Conservation (phyloP, 2,888 invertebrate genomes). For the Himalopsyche tibetana region DNA sequence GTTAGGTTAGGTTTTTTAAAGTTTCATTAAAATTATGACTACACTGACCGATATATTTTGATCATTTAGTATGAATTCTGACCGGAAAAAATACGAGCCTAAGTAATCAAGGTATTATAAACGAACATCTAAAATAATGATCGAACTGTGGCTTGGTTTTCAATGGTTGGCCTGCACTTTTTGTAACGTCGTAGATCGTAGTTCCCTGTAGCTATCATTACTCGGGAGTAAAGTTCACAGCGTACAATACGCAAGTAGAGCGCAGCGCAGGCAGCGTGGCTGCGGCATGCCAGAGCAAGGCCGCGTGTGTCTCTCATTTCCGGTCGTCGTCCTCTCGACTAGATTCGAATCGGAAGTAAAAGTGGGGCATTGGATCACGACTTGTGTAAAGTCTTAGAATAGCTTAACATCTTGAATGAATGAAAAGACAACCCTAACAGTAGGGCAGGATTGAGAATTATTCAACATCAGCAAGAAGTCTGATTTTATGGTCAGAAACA, state of each 20-base stretch:
- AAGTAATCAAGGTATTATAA: no score
- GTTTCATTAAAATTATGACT: no score
- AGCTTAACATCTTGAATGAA: not conserved
- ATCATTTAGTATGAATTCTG: no score
- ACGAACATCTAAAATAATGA: no score
- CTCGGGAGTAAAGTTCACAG: slow-evolving; percentile 22
- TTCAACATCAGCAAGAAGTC: no score
- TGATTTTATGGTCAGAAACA: no score
- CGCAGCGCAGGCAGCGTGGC: not conserved
- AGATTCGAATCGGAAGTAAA: slow-evolving; percentile 12
- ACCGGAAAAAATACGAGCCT: no score
- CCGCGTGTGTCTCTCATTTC: slow-evolving; percentile 36
- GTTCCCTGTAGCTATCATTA: not conserved
- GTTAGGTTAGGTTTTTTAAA: no score
- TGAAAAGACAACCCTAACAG: not conserved
- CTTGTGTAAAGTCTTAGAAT: slow-evolving; percentile 36
- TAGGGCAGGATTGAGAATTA: not conserved
- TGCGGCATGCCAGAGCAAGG: not conserved
- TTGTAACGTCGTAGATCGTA: not conserved
- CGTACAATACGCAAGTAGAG: no score
- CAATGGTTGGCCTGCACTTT: not conserved
- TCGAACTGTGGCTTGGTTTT: not conserved
- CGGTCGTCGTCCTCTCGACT: slow-evolving; percentile 1
- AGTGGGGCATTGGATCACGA: slow-evolving; percentile 37
- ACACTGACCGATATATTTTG: no score